Evolutionary conservation across 35 echinoderm and acorn worm species (phyloP).

Genomic region (Apostichopus californicus): DNA sequence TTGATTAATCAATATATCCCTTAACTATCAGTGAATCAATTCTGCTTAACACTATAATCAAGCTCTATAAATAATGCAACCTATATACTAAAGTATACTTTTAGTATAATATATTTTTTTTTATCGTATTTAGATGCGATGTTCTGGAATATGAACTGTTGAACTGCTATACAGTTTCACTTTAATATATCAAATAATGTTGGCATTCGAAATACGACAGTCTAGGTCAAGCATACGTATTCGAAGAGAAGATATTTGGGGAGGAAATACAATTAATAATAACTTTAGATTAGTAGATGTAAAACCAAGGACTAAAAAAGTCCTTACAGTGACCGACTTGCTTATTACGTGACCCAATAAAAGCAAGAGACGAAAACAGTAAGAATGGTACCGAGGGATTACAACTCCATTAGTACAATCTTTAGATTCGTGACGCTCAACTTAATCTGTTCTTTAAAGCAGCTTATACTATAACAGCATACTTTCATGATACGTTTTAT

Average conservation of each 20-base stretch:
- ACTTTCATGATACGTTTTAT: too few species aligned
- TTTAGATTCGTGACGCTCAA: too few species aligned
- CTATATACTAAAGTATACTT: too few species aligned
- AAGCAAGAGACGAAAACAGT: background rate
- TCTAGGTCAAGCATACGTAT: conserved; percentile 34
- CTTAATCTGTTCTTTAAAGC: too few species aligned
- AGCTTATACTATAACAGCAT: too few species aligned
- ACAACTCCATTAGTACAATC: conserved; percentile 5
- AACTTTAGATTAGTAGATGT: background rate
- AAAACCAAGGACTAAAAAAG: background rate
- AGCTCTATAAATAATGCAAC: too few species aligned
- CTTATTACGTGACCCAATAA: conserved; percentile 39
- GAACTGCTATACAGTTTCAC: background rate
- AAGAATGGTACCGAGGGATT: background rate
- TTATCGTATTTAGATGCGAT: too few species aligned
- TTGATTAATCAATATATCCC: too few species aligned
- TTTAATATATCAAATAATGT: background rate
- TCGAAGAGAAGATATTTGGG: background rate
- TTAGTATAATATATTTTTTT: too few species aligned
- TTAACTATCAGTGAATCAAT: too few species aligned
- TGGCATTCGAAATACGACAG: background rate
- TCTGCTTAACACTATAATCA: too few species aligned
- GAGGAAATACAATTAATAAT: background rate
- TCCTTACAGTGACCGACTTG: conserved; percentile 19
- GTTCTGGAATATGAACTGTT: too few species aligned